A percentile compares a stretch with the other conserved stretches of the same genome.
Conservation (phyloP, 2,888 invertebrate genomes). For the Nomada hirtipes region DNA sequence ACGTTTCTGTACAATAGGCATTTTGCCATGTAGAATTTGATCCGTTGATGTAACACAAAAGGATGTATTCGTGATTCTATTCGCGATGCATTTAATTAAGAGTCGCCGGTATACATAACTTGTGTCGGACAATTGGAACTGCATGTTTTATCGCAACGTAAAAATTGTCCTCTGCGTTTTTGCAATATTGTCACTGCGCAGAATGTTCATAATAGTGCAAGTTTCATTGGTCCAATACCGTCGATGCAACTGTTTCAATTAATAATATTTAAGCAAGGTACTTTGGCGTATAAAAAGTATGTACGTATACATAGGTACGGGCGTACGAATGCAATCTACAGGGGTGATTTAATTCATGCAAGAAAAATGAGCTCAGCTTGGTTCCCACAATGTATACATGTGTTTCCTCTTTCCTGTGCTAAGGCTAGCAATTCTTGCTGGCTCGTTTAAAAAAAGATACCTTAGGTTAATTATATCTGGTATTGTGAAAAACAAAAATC, state of each 20-base stretch:
- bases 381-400: slow-evolving; percentile 79
- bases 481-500: slow-evolving; percentile 74
- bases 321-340: slow-evolving; percentile 38
- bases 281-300: background rate
- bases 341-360: slow-evolving; percentile 76
- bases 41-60: slow-evolving; percentile 22
- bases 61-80: slow-evolving; percentile 43
- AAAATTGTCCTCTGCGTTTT: slow-evolving; percentile 3
- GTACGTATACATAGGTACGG: slow-evolving; percentile 7
- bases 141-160: slow-evolving; percentile 25
- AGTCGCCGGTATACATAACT: slow-evolving; percentile 21
- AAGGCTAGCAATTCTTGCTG: slow-evolving; percentile 79
- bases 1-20: background rate
- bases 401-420: slow-evolving; percentile 81
- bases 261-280: background rate
- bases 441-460: slow-evolving; percentile 80
- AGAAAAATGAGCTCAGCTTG: slow-evolving; percentile 79
- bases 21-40: background rate
- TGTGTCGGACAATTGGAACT: slow-evolving; percentile 18
- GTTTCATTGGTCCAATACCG: background rate
- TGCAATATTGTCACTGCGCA: background rate
- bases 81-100: slow-evolving; percentile 46
- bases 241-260: background rate
- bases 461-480: slow-evolving; percentile 80
- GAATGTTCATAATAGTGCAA: background rate